Conservation (phyloP, 2,113 vertebrate species). For the Callipepla californica region DNA sequence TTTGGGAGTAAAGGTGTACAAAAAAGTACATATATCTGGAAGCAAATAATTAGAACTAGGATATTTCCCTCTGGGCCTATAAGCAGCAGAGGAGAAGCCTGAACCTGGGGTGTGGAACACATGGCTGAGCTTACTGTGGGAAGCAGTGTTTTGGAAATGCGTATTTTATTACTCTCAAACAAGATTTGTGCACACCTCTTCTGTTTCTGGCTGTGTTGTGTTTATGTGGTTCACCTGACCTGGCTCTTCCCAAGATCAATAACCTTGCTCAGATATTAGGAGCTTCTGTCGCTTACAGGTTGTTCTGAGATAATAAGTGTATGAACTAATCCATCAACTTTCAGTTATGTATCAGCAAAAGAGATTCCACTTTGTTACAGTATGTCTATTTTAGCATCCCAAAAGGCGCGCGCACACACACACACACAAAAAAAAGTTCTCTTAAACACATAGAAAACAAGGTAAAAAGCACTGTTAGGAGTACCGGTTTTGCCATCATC, state of each 20-base stretch:
- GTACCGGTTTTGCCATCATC: background rate
- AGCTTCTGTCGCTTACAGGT: background rate
- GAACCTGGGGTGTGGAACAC: background rate
- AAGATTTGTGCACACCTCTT: background rate
- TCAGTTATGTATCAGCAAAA: background rate
- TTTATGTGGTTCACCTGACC: background rate
- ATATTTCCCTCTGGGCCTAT: fast-evolving
- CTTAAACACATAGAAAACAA: background rate
- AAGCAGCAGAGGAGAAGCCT: background rate
- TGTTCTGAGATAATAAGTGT: background rate
- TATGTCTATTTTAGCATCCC: background rate
- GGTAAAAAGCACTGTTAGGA: background rate
- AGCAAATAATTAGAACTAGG: background rate
- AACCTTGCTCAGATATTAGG: background rate
- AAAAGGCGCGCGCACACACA: too few relatives aligned
- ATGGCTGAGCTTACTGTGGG: background rate
- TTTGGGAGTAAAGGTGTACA: background rate
- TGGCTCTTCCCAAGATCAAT: background rate
- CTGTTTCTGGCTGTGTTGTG: background rate
- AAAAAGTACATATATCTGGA: background rate
- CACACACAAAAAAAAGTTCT: background rate
- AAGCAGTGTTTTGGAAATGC: background rate
- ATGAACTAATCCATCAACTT: background rate
- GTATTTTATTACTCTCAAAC: background rate
- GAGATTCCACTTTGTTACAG: background rate